Evolutionary conservation across 92 coral and sea anemone genomes (phyloP).

Genomic region (Scolanthus callimorphus): DNA sequence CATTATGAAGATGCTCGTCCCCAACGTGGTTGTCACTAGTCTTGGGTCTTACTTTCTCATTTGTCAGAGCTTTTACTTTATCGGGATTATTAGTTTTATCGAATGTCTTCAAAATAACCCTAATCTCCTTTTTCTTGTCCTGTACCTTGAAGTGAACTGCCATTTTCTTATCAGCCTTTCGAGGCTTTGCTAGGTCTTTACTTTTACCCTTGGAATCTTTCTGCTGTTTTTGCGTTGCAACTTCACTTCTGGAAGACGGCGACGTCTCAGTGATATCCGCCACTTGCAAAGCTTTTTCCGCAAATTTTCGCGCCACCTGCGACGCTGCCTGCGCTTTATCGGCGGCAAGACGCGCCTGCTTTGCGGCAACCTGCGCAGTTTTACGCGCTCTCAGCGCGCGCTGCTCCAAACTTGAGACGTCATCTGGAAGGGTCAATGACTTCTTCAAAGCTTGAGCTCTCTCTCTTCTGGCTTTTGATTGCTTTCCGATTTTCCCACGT

Average conservation of each 20-base stretch:
- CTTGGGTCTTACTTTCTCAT: too few relatives aligned
- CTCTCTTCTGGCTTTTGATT: neutral
- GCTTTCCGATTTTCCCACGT: conserved; percentile 14
- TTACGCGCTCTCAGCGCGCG: conserved; percentile 19
- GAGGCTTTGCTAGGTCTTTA: neutral
- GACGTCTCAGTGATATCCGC: neutral
- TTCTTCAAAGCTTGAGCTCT: conserved; percentile 1
- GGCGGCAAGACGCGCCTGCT: conserved; percentile 26
- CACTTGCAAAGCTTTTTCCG: neutral
- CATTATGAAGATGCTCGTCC: too few relatives aligned
- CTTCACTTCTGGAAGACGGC: neutral
- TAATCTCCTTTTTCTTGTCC: neutral
- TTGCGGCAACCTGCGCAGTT: conserved; percentile 19
- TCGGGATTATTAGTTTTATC: too few relatives aligned
- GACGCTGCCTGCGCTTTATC: conserved; percentile 32
- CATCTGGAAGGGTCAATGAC: conserved; percentile 3
- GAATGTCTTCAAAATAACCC: too few relatives aligned
- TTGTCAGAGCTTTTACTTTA: too few relatives aligned
- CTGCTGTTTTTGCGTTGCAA: neutral
- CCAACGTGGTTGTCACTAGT: too few relatives aligned
- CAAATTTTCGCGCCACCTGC: conserved; percentile 22
- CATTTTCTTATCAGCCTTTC: neutral
- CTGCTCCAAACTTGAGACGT: neutral
- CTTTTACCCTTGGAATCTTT: neutral
- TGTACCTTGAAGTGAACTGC: neutral